Evolutionary conservation across 64 coral and sea anemone species (phyloP), one percentile per base, ranked within the genome.

Genomic region (Platygyra sinensis): DNA sequence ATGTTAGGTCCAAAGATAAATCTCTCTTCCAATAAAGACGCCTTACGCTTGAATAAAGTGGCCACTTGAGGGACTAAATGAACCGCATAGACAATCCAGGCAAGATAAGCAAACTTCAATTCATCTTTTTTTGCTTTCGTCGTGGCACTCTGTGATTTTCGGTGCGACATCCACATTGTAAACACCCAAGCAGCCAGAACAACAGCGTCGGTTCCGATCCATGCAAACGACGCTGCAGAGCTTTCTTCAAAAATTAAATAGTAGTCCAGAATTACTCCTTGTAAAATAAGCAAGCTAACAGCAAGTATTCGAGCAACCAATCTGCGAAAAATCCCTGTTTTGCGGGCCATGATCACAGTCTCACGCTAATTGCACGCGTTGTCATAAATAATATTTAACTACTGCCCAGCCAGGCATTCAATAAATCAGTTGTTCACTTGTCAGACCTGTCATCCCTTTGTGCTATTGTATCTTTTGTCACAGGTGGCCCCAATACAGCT

Each of bases 31-130:
- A 96, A 88, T 36, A 91, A 71, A 62, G 39, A 57, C 13, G 84
- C 61, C n/a, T 92, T 74, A 4, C 72, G 17, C 46, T 89, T 93
- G 60, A 99, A 96, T 17, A 99, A 72, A 24, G 92, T 95, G 14
- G 91, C 91, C 10, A 94, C 67, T 74, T 99, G 94, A 3, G 97
- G 97, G 3, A 96, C 90, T 17, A 99, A 72, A 93, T 99, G 97
- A 9, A 99, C 8, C 1, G 90, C 77, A 20, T 99, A 99, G 3
- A 95, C 94, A 36, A 96, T 77, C 97, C 97, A 99, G 1, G 97
- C 94, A 1, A 99, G 30, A 54, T 90, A 97, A 0, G 91, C 91
- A 81, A 90, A 97, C 10, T 92, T 89, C 0, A 94, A 77, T 63
- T 93, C 95, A 69, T 97, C 95, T 74, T 96, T 61, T 5, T 24